Base-by-base conservation (phyloP, 1,140 invertebrate species). In the Musca domestica region DNA sequence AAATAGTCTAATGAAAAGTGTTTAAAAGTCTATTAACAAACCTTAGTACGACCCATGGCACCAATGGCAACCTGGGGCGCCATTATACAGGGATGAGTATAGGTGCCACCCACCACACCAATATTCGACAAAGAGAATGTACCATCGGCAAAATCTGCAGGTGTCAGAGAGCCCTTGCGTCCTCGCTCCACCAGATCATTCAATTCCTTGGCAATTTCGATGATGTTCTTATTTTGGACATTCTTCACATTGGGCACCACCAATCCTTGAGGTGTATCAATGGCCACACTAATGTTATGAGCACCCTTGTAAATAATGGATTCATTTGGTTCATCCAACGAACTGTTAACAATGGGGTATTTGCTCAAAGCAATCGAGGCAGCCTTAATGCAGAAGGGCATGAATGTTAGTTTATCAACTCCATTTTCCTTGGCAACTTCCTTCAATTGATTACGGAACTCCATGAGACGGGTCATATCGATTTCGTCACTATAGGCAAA, bases 381-480 rank as follows among this genome's bases (percentile, higher is more conserved):
- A 17, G 97, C 96, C 85, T 99, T 99, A 22, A 99, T 88, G 73
- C 99, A 93, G 74, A 99, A 92, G n/a, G 98, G 96, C 91, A 99
- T 92, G 70, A 92, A 95, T 0, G 95, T 93, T 12, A 99, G 82
- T 80, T 94, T 93, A 22, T 71, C 63, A 7, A 96, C 80, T 23
- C 90, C 91, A 67, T 85, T 83, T 63, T 88, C 84, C 71, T 85
- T 83, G 0, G 90, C 86, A 22, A 87, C 76, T 12, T 85, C 75
- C 76, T 95, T 95, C 12, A 98, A 80, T 51, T 88, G 83, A 41
- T 84, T 80, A 58, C 94, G 85, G 12, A 95, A 83, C 68, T 87
- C 78, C 1, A 94, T 86, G 67, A 99, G 81, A 76, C 89, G 86
- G 5, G 91, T 90, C 67, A 98, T 87, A 77, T 95, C 88, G 54